Evolutionary conservation across 2,888 invertebrate genomes (phyloP).

Genomic region (Leucozona laternaria): DNA sequence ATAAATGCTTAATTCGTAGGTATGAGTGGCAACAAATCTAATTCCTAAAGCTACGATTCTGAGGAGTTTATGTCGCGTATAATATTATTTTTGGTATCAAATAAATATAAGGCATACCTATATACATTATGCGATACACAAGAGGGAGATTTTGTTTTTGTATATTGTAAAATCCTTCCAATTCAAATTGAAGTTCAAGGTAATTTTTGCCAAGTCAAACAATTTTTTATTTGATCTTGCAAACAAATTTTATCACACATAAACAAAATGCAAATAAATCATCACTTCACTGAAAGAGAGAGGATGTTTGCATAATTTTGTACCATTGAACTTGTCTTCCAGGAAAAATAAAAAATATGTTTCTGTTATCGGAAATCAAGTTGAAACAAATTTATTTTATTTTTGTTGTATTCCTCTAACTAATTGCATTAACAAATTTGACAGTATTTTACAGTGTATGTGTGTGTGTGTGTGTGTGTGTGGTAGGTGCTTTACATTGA

Average conservation of each 20-base stretch:
- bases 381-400: not conserved
- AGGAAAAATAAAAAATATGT: not conserved
- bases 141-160: too few relatives aligned
- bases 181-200: conserved; percentile 47
- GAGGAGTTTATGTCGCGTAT: too few relatives aligned
- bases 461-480: not conserved
- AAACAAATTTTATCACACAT: not conserved
- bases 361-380: not conserved
- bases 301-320: conserved; percentile 38
- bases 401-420: not conserved
- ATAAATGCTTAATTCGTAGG: too few relatives aligned
- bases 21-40: too few relatives aligned
- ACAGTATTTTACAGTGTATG: not conserved
- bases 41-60: too few relatives aligned
- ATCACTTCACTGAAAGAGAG: not conserved
- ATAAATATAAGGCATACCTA: too few relatives aligned
- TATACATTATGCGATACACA: too few relatives aligned
- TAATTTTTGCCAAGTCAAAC: conserved; percentile 14
- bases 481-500: conserved; percentile 53
- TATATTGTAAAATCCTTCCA: not conserved
- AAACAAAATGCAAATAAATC: conserved; percentile 4
- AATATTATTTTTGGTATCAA: too few relatives aligned
- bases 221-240: not conserved
- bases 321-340: conserved; percentile 32
- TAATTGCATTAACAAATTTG: conserved; percentile 45